Percentiles rank a stretch among this genome's conserved stretches.
Conservation (phyloP, 2,888 invertebrate genomes). For the Ashinkailepas kermadecensis region DNA sequence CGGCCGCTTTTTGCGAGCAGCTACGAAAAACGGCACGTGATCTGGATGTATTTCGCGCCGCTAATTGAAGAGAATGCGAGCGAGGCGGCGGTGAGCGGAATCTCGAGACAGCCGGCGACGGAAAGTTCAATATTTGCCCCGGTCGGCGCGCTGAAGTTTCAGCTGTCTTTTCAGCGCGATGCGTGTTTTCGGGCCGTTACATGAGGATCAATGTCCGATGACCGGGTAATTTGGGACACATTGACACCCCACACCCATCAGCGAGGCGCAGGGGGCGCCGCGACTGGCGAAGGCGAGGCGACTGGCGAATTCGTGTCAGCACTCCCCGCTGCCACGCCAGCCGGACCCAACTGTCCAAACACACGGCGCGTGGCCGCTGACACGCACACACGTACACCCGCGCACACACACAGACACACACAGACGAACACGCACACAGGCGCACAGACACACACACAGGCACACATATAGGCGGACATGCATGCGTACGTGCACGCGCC, state of each 20-base stretch:
- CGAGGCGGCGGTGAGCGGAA: background rate
- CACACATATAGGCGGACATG: background rate
- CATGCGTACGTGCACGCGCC: background rate
- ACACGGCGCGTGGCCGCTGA: background rate
- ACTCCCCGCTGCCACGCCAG: background rate
- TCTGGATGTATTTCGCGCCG: background rate
- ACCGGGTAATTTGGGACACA: background rate
- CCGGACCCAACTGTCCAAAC: constrained; percentile 18
- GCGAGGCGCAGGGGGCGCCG: too few relatives aligned
- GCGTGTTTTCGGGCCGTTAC: too few relatives aligned
- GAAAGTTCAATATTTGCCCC: too few relatives aligned
- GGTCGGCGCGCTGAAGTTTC: too few relatives aligned
- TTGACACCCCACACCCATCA: background rate
- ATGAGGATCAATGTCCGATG: background rate
- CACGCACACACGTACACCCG: background rate
- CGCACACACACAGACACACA: background rate
- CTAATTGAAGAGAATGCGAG: background rate
- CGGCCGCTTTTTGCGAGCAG: background rate
- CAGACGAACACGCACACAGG: background rate
- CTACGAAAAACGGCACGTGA: background rate
- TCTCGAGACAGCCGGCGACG: background rate
- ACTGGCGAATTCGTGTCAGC: background rate
- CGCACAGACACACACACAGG: background rate
- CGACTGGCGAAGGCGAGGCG: background rate
- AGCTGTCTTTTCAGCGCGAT: too few relatives aligned